Evolutionary conservation across 2,113 vertebrate genomes (phyloP), one percentile per base, ranked within the genome.

Genomic region (Notarius quadriscutis): DNA sequence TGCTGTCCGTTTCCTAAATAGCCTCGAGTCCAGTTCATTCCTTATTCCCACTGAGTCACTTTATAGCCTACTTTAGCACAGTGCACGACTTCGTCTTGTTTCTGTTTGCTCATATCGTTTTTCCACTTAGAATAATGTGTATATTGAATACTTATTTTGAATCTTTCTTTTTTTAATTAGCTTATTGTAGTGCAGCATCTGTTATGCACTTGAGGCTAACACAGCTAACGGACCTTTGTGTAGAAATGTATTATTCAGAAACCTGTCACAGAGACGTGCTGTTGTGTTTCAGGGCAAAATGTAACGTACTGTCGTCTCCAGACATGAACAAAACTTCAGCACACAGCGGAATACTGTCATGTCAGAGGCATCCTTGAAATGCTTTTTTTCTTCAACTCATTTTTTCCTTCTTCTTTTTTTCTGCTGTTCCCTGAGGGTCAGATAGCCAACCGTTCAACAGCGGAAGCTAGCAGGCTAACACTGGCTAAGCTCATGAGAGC

Each of bases 1-100:
- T 27, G 27, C 34, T 60, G 53, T 34, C 20, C 11, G 9, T 81
- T 81, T 81, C 57, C 79, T 58, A 60, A 81, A 81, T 81, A 81
- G 79, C 57, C 79, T 60, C 79, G 1, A 41, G 30, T 81, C 30
- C 30, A 81, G 79, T 81, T 81, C 5, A 81, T 48, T 62, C 34
- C 58, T 9, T 6, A 60, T 60, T 81, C 57, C 79, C 20, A 58
- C 55, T 25, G 58, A 80, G 55, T 41, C 17, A 58, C 30, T 81
- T 60, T 81, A 62, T 81, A 81, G 55, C 7, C 55, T 20, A 60
- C 77, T 80, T 30, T 80, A 34, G 5, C 22, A 50, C 57, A 62
- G 4, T 62, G 30, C 30, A 81, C 58, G 58, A 57, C 55, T 58
- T 57, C 60, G 22, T 34, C 27, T 8, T 41, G 30, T 81, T 81